Base-by-base conservation (phyloP, 2,888 invertebrate genomes). In the Autographa pulchrina region DNA sequence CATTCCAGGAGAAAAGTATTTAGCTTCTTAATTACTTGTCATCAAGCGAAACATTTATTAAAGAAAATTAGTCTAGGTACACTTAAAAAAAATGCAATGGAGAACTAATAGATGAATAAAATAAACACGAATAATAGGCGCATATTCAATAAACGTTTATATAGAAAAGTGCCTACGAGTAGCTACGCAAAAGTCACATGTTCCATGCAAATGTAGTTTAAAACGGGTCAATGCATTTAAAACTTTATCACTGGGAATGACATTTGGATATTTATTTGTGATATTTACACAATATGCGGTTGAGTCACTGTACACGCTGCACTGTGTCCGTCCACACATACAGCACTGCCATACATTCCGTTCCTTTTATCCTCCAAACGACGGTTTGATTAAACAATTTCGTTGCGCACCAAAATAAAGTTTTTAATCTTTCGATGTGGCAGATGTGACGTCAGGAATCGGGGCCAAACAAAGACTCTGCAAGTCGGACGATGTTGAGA, bases 341-440 rank as follows among this genome's bases (percentile, higher is more conserved):
- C 62, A 59, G 56, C 72, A 68, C 63, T 63, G 69, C 41, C 65
- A 41, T 59, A 54, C 54, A 63, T 61, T 68, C 25, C 72, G 59
- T 76, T 82, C 75, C 79, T 80, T 85, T 86, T 73, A 83, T 85
- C 68, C 75, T 70, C 54, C 61, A 76, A 78, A 82, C 82, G 77
- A 69, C 71, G 81, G 80, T 85, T 79, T 83, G 83, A 85, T 86
- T 83, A 86, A 86, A 86, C 85, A 85, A 86, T 85, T 81, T 79
- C 74, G 85, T 78, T 78, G 79, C 78, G 74, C 74, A 77, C 81
- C 74, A 71, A 87, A 86, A 87, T 84, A 86, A 87, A 85, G 81
- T 81, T 82, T 81, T 83, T 84, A 77, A 82, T 82, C 75, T 81
- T 76, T 70, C 75, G 70, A 77, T 78, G 81, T 77, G 74, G 74